These are phyloP conservation scores for Melanotaenia parkinsoni DNA, from an alignment of 2,797 vertebrate species.

Conservation along the genomic window DNA sequence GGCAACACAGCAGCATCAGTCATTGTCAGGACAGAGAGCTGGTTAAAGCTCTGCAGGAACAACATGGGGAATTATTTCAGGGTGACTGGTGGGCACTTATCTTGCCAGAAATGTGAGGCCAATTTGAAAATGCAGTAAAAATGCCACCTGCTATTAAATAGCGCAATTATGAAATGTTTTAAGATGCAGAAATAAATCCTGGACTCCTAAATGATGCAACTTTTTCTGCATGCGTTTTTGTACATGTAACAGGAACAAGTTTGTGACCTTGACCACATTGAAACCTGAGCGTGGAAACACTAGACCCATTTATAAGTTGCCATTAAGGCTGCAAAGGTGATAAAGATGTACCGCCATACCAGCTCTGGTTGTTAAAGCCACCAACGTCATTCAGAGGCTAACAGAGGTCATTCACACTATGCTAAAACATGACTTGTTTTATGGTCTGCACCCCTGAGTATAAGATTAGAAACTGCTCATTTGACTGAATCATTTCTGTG, in stretches of 20 bases:
- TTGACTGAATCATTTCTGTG: constrained; percentile 38
- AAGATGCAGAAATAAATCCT: constrained; percentile 18
- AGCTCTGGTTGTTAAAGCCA: constrained; percentile 52
- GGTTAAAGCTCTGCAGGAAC: constrained; percentile 67
- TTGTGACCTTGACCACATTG: constrained; percentile 68
- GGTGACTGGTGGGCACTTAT: constrained; percentile 62
- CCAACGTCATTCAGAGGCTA: constrained; percentile 61
- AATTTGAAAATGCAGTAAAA: constrained; percentile 48
- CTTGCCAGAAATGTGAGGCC: constrained; percentile 43
- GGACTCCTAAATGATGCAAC: background rate
- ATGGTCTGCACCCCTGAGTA: constrained; percentile 62
- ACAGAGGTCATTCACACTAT: constrained; percentile 72
- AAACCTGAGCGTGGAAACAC: constrained; percentile 73
- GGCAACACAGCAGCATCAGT: constrained; percentile 67
- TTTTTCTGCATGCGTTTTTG: constrained; percentile 7
- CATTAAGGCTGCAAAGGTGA: constrained; percentile 74
- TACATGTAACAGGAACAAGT: constrained; percentile 54
- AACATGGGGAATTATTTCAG: constrained; percentile 72
- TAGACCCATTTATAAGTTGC: constrained; percentile 73
- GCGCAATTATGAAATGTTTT: constrained; percentile 21
- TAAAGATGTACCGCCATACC: constrained; percentile 74
- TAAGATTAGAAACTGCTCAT: constrained; percentile 66
- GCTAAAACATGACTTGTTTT: constrained; percentile 75
- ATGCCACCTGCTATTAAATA: constrained; percentile 21
- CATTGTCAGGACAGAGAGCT: constrained; percentile 72